These are phyloP conservation scores for Atta texana DNA, from an alignment of 1,140 invertebrate genomes.

Conservation along the genomic window DNA sequence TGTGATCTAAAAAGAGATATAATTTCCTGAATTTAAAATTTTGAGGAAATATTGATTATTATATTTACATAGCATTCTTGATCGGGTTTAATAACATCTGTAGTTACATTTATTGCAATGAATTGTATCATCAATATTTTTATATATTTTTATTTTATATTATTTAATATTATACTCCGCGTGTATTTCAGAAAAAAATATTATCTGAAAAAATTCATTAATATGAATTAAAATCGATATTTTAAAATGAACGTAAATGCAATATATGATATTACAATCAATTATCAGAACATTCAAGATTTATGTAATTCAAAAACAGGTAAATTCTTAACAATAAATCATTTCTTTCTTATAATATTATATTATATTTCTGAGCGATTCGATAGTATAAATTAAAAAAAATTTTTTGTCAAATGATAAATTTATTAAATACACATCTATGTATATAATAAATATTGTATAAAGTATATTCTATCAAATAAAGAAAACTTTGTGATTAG, in stretches of 20 bases:
- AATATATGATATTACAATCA: background rate
- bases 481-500: conserved; percentile 75
- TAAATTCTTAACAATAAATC: background rate
- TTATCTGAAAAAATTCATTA: background rate
- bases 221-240: background rate
- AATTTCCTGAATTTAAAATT: conserved; percentile 1
- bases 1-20: background rate
- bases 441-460: conserved; percentile 61
- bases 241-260: background rate
- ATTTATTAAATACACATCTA: conserved; percentile 56
- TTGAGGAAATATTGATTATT: background rate
- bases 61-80: no score
- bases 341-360: background rate
- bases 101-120: background rate
- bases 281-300: background rate
- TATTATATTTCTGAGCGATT: conserved; percentile 23
- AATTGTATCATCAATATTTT: background rate
- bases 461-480: conserved; percentile 68
- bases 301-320: conserved; percentile 22
- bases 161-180: conserved; percentile 8
- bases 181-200: background rate
- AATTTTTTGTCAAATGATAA: conserved; percentile 43
- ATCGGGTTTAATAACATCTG: no score
- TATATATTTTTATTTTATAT: background rate
- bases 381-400: conserved; percentile 41